These are phyloP conservation scores for Dendrolimus kikuchii DNA, from an alignment of 1,140 invertebrate species.

Conservation along the genomic window DNA sequence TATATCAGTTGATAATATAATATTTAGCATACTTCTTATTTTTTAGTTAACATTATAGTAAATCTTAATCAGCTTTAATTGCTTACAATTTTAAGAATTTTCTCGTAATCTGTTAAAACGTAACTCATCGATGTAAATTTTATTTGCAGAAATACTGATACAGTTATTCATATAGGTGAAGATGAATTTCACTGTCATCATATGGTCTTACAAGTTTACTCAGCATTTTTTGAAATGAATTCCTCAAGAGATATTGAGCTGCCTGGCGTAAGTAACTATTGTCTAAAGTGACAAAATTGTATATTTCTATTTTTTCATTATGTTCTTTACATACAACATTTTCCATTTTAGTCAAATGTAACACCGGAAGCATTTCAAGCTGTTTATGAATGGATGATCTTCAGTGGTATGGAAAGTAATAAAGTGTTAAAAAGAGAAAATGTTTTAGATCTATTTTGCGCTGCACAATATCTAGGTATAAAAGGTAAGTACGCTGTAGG, in stretches of 20 bases:
- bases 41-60: too few species aligned
- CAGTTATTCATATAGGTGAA: slow-evolving; percentile 70
- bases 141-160: slow-evolving; percentile 74
- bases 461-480: slow-evolving; percentile 77
- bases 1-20: too few species aligned
- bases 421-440: slow-evolving; percentile 75
- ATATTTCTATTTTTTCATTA: too few species aligned
- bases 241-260: slow-evolving; percentile 40
- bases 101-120: too few species aligned
- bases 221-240: slow-evolving; percentile 72
- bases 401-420: slow-evolving; percentile 71
- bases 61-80: too few species aligned
- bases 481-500: slow-evolving; percentile 64
- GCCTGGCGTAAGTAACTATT: slow-evolving; percentile 31
- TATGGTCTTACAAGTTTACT: slow-evolving; percentile 76
- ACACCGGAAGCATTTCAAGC: slow-evolving; percentile 76
- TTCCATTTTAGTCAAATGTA: slow-evolving; percentile 62
- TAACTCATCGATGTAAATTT: not conserved
- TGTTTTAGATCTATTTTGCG: slow-evolving; percentile 79
- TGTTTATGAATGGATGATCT: slow-evolving; percentile 85
- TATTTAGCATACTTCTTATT: too few species aligned
- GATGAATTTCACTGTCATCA: slow-evolving; percentile 75
- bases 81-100: too few species aligned
- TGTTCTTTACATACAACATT: not conserved
- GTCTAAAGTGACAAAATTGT: not conserved